Conservation (phyloP, 2,797 vertebrate genomes). For the Cirrhinus mrigala region DNA sequence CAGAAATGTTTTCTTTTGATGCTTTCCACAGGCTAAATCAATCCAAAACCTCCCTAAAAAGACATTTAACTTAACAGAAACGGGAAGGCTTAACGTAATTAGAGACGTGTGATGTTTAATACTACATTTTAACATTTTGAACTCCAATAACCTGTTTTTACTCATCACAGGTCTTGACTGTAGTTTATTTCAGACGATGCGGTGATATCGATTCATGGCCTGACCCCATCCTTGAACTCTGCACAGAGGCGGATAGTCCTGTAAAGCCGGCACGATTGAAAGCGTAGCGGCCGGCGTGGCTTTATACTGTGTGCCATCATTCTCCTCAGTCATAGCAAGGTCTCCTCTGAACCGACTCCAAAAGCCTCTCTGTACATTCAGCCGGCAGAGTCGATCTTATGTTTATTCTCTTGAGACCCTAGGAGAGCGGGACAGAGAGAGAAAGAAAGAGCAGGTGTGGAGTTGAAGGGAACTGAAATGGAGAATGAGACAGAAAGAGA, state of each 20-base stretch:
- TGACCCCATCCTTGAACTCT: constrained; percentile 57
- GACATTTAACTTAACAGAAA: neutral
- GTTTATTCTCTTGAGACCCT: constrained; percentile 51
- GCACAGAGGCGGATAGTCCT: constrained; percentile 39
- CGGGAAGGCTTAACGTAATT: neutral
- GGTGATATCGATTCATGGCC: constrained; percentile 54
- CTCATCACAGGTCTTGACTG: neutral
- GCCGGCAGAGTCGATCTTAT: constrained; percentile 33
- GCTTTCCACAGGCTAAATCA: neutral
- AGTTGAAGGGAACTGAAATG: constrained; percentile 20
- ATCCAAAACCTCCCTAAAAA: neutral
- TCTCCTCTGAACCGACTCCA: constrained; percentile 54
- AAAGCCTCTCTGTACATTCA: constrained; percentile 40
- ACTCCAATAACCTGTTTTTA: neutral
- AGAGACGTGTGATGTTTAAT: neutral
- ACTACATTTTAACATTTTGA: constrained; percentile 1
- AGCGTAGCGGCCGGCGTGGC: constrained; percentile 36
- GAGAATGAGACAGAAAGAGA: constrained; percentile 35
- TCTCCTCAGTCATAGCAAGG: constrained; percentile 57
- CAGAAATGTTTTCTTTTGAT: neutral
- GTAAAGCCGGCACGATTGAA: constrained; percentile 55
- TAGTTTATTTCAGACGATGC: constrained; percentile 50
- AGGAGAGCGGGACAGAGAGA: neutral
- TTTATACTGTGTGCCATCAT: constrained; percentile 57
- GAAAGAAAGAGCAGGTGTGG: constrained; percentile 5